Base-by-base conservation (phyloP, 35 echinoderm and acorn worm species). In the Apostichopus californicus region DNA sequence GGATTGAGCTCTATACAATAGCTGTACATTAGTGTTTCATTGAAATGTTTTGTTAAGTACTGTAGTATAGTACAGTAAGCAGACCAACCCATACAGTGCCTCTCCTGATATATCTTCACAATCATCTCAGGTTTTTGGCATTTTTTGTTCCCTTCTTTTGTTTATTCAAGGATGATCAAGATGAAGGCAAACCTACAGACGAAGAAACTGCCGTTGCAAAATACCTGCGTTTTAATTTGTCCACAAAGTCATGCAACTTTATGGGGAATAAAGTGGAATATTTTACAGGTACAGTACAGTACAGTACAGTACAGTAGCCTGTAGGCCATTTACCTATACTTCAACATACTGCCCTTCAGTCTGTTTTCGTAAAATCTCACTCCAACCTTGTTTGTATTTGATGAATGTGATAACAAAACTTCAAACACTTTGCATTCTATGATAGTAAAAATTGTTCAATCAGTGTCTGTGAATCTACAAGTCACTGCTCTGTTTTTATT, bases 191-290 rank as follows among this genome's bases (percentile, higher is more conserved):
- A 80, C 95, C 95, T 17, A 99, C 93, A 8, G 93, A 99, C 53
- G 97, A 99, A 59, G 93, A 99, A 83, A 99, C 91, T 1, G 95
- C 93, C 22, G 92, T 99, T 46, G 97, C 94, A 22, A 96, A 96
- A 75, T 87, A 99, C 86, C 89, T 99, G 8, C 89, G 97, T 23
- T 99, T 99, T 72, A 96, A 99, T 81, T 92, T 99, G 54, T 34
- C 93, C 72, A 99, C 95, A 4, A 99, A 96, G 77, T 94, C 91
- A 68, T 96, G 93, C 21, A 96, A 94, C 25, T 91, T 99, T 23
- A 92, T 94, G 90, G 95, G 95, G 6, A 93, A 96, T 57, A 96
- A 93, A 72, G 97, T 94, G 63, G 95, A 99, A 71, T 99, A 96
- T 70, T 99, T 99, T 55, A 99, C 97, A 99, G 97, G 97, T 99